A percentile compares a stretch with the other conserved stretches of the same genome.
These are phyloP conservation scores for Scaptomyza pallida DNA, from an alignment of 1,140 invertebrate species.

Conservation along the genomic window DNA sequence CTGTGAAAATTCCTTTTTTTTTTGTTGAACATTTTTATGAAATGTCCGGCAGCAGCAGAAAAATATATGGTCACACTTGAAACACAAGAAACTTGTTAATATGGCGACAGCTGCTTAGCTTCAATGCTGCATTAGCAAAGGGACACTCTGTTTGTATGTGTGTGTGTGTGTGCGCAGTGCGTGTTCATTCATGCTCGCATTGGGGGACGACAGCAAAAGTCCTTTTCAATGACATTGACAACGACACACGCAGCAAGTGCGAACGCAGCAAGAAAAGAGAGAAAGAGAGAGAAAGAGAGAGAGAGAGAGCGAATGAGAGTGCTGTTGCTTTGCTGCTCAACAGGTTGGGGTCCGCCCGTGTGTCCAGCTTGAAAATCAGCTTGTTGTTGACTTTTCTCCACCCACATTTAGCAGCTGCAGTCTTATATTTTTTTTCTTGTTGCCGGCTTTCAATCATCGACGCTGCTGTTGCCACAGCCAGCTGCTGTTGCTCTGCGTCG, in stretches of 20 bases:
- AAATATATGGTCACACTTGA: neutral
- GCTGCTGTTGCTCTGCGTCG: constrained; percentile 1
- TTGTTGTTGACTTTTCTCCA: constrained; percentile 27
- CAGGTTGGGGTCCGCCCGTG: constrained; percentile 49
- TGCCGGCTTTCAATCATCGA: constrained; percentile 27
- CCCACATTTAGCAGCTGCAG: neutral
- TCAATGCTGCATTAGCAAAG: constrained; percentile 11
- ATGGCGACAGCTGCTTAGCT: constrained; percentile 23
- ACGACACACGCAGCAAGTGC: constrained; percentile 26
- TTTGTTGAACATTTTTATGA: constrained; percentile 63
- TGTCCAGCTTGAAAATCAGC: constrained; percentile 35
- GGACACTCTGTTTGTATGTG: constrained; percentile 1
- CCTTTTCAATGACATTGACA: constrained; percentile 69
- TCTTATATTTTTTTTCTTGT: neutral
- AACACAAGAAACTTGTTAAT: neutral
- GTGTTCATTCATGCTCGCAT: constrained; percentile 49
- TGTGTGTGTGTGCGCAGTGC: constrained; percentile 4
- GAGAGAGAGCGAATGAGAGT: neutral
- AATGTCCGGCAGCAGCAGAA: constrained; percentile 63
- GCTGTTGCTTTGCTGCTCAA: constrained; percentile 47
- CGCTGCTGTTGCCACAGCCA: constrained; percentile 4
- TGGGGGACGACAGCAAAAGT: constrained; percentile 37
- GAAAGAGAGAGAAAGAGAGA: neutral
- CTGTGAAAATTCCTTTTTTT: constrained; percentile 48
- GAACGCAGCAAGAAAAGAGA: neutral